Evolutionary conservation across 2,888 invertebrate species (phyloP), one percentile per base, ranked within the genome.

Genomic region (Timema podura): DNA sequence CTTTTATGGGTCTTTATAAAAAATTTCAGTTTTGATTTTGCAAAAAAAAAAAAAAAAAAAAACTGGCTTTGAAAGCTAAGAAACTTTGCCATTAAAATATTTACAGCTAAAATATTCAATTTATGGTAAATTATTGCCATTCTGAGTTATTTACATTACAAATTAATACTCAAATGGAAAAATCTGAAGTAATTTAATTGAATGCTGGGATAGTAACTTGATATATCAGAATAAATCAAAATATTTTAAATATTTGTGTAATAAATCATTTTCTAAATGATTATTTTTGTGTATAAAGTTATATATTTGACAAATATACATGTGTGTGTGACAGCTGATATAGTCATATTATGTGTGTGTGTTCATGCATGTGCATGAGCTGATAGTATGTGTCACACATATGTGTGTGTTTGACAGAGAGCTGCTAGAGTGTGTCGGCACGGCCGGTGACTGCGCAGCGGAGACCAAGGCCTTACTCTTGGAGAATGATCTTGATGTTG

Each of bases 401-500:
- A 6, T 68, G 45, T 46, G 13, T 66, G 69, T 68, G 51, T 67
- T 10, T 74, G 75, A 16, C 72, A 83, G 86, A 0, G 83, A 84
- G 73, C 83, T 96, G 71, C 76, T 87, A 15, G 84, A 88, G 76
- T 86, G 87, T 67, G 83, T 97, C 61, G 97, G 98, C 0, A 83
- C 86, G 73, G 86, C 86, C 49, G 93, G 92, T 2, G 88, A 93
- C 76, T 84, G 96, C 76, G 86, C 88, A 71, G 86, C 89, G 0
- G 95, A 97, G 83, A 89, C 91, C 0, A 85, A 85, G 76, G 93
- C 92, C 8, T 90, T 97, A 77, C 83, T 98, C 68, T 83, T 89
- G 49, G 91, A 93, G 79, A 89, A 92, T 80, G 87, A 87, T 75
- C 84, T 97, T 68, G 90, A 94, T 80, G 81, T 88, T 48, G 85